Percentiles rank a stretch among this genome's conserved stretches.
Conservation (phyloP, 2,888 invertebrate genomes). For the Eurytoma adleriae region DNA sequence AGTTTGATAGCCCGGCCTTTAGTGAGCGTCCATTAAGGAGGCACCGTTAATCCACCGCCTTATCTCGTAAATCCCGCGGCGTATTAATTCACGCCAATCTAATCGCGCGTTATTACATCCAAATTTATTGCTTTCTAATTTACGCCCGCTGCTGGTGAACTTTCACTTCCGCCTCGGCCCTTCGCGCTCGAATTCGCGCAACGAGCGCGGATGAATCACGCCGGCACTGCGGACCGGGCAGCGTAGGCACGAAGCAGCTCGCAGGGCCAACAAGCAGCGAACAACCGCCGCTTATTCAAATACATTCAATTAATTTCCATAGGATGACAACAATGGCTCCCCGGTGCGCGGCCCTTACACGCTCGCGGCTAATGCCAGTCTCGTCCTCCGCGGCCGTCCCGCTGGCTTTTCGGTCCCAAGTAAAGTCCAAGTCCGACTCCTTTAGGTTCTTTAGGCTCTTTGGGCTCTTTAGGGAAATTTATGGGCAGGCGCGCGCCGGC, state of each 20-base stretch:
- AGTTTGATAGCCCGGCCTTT: neutral
- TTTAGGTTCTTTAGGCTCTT: slow-evolving; percentile 36
- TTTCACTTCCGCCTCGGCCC: no score
- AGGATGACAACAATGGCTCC: slow-evolving; percentile 73
- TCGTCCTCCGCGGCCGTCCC: neutral
- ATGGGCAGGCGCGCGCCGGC: slow-evolving; percentile 25
- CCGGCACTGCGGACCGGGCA: neutral
- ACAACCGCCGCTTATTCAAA: slow-evolving; percentile 73
- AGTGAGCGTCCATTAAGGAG: slow-evolving; percentile 20
- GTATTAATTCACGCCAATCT: slow-evolving; percentile 12
- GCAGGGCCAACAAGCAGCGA: slow-evolving; percentile 69
- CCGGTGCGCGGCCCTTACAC: slow-evolving; percentile 51
- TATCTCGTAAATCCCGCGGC: slow-evolving; percentile 11
- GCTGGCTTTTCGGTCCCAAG: neutral
- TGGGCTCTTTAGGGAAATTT: slow-evolving; percentile 50
- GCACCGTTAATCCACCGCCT: slow-evolving; percentile 20
- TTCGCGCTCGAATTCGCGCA: no score
- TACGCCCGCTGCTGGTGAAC: neutral
- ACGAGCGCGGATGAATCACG: no score
- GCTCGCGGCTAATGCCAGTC: neutral
- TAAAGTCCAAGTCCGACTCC: neutral
- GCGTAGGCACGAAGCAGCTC: slow-evolving; percentile 70
- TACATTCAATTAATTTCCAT: slow-evolving; percentile 76
- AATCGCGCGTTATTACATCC: slow-evolving; percentile 7
- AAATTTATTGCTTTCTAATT: neutral